Evolutionary conservation across 2,888 invertebrate genomes (phyloP).

Genomic region (Antheraea yamamai): DNA sequence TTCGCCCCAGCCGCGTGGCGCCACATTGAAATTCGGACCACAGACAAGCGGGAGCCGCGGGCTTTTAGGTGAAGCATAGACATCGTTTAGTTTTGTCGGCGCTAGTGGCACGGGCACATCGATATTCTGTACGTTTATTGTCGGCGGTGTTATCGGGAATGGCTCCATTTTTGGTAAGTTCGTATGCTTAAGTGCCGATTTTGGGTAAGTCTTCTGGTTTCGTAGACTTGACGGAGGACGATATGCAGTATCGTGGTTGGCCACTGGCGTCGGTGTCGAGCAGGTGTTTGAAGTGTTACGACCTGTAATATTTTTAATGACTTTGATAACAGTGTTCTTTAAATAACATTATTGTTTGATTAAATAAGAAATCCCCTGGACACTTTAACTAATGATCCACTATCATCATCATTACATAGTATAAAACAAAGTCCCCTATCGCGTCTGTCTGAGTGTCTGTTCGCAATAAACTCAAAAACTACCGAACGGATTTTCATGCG

Average conservation of each 20-base stretch:
- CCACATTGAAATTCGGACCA: constrained; percentile 89
- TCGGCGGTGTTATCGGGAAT: constrained; percentile 69
- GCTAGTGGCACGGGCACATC: constrained; percentile 70
- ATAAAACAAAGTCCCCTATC: too few species aligned
- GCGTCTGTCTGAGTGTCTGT: too few species aligned
- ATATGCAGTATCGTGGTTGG: constrained; percentile 77
- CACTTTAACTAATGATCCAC: too few species aligned
- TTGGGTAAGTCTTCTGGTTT: constrained; percentile 75
- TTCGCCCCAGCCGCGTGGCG: constrained; percentile 91
- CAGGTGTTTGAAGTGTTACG: constrained; percentile 76
- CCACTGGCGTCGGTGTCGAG: constrained; percentile 70
- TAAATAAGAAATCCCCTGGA: too few species aligned
- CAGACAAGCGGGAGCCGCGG: constrained; percentile 66
- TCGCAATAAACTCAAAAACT: too few species aligned
- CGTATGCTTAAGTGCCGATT: constrained; percentile 69
- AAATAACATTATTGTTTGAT: not conserved
- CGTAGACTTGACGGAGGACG: constrained; percentile 75
- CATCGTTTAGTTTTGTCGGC: constrained; percentile 75
- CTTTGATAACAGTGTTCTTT: not conserved
- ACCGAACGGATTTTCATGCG: too few species aligned
- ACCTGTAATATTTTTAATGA: constrained; percentile 53
- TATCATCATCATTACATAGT: too few species aligned
- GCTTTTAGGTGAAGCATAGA: constrained; percentile 72
- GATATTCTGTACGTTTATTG: constrained; percentile 56
- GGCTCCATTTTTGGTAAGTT: constrained; percentile 75